Conservation (phyloP, 2,113 vertebrate genomes). For the Natator depressus region DNA sequence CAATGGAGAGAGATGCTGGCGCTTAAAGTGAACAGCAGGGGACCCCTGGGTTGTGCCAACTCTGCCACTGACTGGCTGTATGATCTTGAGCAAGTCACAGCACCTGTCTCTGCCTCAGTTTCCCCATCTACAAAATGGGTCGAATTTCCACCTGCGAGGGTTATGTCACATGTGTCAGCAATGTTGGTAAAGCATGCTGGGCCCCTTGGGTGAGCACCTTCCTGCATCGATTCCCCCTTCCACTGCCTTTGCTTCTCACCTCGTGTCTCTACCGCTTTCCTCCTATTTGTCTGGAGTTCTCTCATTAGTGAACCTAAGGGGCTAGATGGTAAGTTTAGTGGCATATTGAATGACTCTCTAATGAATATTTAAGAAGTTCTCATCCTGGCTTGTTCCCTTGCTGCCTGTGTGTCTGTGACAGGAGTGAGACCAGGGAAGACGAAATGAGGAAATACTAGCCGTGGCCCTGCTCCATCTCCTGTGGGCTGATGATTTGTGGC, state of each 20-base stretch:
- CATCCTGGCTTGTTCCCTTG: background rate
- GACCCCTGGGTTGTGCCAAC: background rate
- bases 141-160: background rate
- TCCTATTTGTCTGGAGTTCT: background rate
- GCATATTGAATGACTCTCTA: background rate
- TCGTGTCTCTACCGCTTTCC: background rate
- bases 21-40: background rate
- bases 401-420: background rate
- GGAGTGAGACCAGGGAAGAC: accelerated
- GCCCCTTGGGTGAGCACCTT: background rate
- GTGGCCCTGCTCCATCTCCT: background rate
- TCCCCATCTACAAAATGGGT: background rate
- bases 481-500: too few relatives aligned
- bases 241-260: background rate
- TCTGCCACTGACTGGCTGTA: background rate
- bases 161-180: accelerated
- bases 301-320: background rate
- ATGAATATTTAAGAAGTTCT: background rate
- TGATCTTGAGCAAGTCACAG: background rate
- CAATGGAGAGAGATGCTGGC: too few relatives aligned
- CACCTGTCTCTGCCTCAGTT: background rate
- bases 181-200: background rate
- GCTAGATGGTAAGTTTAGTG: background rate
- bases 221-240: background rate
- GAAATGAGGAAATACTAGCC: background rate